These are phyloP conservation scores for Rhinogobio ventralis DNA, from an alignment of 2,797 vertebrate species.

Conservation along the genomic window DNA sequence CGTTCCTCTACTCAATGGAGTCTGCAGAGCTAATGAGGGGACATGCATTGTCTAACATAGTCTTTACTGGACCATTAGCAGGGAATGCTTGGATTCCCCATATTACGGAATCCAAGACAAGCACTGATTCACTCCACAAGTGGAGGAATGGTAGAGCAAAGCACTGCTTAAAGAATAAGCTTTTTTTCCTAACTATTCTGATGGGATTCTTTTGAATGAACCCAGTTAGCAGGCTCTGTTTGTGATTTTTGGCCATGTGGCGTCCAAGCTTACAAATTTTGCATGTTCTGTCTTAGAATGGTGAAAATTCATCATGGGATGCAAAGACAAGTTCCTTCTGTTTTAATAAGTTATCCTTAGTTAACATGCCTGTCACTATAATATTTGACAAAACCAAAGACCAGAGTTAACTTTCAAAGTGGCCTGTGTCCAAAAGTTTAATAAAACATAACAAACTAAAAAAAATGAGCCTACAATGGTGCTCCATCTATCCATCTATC, in stretches of 20 bases:
- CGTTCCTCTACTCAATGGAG: slow-evolving; percentile 13
- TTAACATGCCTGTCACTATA: background rate
- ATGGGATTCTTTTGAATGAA: slow-evolving; percentile 31
- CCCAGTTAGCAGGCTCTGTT: slow-evolving; percentile 2
- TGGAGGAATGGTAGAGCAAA: slow-evolving; percentile 8
- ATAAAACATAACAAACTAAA: background rate
- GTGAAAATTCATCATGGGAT: slow-evolving; percentile 3
- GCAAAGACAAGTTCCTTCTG: slow-evolving; percentile 15
- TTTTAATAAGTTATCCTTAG: slow-evolving; percentile 29
- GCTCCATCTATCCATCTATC: background rate
- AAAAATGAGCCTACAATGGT: rapidly evolving
- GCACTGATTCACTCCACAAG: slow-evolving; percentile 40
- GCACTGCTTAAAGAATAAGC: slow-evolving; percentile 1
- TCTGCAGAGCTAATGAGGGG: slow-evolving; percentile 45
- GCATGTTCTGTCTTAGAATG: background rate
- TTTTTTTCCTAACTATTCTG: background rate
- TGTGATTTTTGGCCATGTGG: slow-evolving; percentile 21
- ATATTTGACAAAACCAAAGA: slow-evolving; percentile 38
- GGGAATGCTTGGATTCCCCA: slow-evolving; percentile 26
- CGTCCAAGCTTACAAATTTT: background rate
- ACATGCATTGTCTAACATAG: slow-evolving; percentile 44
- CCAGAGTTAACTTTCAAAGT: slow-evolving; percentile 22
- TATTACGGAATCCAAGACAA: slow-evolving; percentile 30
- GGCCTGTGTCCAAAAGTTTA: slow-evolving; percentile 11
- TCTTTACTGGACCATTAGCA: slow-evolving; percentile 51